These are phyloP conservation scores for Grapholita molesta DNA, from an alignment of 1,140 invertebrate species.

Conservation along the genomic window DNA sequence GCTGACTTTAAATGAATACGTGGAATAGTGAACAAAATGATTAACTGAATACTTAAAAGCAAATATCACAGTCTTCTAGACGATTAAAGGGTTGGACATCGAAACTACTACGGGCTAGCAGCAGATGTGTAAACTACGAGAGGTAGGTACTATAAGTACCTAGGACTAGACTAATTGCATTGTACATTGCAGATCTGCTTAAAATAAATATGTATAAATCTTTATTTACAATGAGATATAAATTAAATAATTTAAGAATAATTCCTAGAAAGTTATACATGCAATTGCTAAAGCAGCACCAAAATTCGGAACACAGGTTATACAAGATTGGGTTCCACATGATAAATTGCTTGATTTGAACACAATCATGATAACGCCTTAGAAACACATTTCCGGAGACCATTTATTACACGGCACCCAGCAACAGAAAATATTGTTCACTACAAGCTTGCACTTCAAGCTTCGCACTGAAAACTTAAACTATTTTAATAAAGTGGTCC, in stretches of 20 bases:
- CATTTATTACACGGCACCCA: not conserved
- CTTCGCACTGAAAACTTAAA: not conserved
- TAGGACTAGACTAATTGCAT: slow-evolving; percentile 24
- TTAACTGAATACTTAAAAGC: not conserved
- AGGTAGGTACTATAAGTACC: no score
- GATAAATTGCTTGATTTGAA: not conserved
- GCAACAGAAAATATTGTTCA: not conserved
- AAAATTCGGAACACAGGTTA: not conserved
- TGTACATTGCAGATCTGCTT: slow-evolving; percentile 34
- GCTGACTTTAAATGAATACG: no score
- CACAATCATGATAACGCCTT: not conserved
- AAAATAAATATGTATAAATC: slow-evolving; percentile 19
- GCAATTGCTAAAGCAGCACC: not conserved
- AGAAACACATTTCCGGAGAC: not conserved
- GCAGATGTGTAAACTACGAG: no score
- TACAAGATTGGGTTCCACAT: no score
- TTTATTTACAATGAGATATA: slow-evolving; percentile 26
- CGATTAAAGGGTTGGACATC: not conserved
- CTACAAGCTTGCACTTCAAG: not conserved
- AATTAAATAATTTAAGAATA: not conserved
- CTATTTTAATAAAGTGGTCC: not conserved
- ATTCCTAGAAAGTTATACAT: not conserved
- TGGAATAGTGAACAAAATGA: no score
- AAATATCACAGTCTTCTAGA: not conserved
- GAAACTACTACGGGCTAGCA: not conserved